Conservation (phyloP, 1,140 invertebrate species). For the Hyles euphorbiae region DNA sequence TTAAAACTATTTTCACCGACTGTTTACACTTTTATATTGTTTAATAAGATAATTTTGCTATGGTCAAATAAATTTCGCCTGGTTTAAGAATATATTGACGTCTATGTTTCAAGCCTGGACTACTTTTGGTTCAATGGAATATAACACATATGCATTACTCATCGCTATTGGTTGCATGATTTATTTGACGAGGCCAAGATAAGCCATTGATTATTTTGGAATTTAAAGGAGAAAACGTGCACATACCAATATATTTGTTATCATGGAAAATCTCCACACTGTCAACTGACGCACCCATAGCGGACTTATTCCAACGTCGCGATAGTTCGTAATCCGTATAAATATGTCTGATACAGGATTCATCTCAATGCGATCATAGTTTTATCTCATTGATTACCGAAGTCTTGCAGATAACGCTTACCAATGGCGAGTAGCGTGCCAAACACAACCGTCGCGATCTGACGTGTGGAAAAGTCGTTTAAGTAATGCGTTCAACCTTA, state of each 20-base stretch:
- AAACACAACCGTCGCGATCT: constrained; percentile 34
- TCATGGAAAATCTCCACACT: constrained; percentile 3
- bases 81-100: too few species aligned
- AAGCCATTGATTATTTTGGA: too few species aligned
- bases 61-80: neutral
- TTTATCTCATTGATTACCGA: constrained; percentile 46
- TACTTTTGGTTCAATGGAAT: too few species aligned
- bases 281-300: neutral
- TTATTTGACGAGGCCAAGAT: too few species aligned
- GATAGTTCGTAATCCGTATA: constrained; percentile 4
- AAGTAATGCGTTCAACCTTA: constrained; percentile 24
- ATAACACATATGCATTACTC: too few species aligned
- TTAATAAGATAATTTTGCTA: constrained; percentile 8
- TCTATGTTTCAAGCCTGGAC: too few species aligned
- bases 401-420: constrained; percentile 35
- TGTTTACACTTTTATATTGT: constrained; percentile 8
- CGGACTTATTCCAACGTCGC: neutral
- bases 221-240: too few species aligned
- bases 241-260: neutral
- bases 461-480: constrained; percentile 16
- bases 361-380: constrained; percentile 33
- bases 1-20: constrained; percentile 12
- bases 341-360: constrained; percentile 17
- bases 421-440: constrained; percentile 16
- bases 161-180: too few species aligned